Evolutionary conservation across 2,797 vertebrate genomes (phyloP), one percentile per base, ranked within the genome.

Genomic region (Xenops minutus): DNA sequence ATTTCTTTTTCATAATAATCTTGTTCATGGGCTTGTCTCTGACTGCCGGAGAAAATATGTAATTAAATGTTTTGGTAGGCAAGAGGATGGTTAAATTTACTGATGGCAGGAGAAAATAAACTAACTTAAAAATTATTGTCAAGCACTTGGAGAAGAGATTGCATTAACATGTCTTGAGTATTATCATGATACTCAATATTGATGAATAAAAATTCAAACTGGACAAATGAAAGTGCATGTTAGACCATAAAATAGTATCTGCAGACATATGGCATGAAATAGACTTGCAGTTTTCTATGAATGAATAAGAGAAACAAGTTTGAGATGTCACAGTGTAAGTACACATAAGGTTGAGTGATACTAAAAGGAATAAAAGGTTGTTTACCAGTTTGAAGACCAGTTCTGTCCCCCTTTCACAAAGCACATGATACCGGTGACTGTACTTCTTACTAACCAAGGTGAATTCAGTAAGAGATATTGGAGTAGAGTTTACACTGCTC

Each of bases 391-490:
- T 67, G 72, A 59, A 32, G 73, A 48, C 21, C 12, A 75, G 24
- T 46, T 64, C 37, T 84, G 62, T 68, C 48, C 48, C 29, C 63
- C 18, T 48, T 3, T 92, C 41, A 83, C 26, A 51, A 54, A 74
- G 7, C 3, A 0, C 0, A 0, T 52, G n/a, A 23, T 75, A 58
- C 44, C 4, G 0, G n/a, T 68, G 30, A 51, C 30, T 58, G 61
- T 1, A 1, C 59, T 80, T 32, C 30, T 44, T 23, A 23, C 21
- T 32, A 24, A 24, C 4, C 12, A 80, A 63, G 63, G 58, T 55
- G 23, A 71, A 56, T 49, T 89, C 54, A 55, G 20, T 52, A 49
- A 74, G 29, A 3, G 13, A 23, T 69, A 37, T 4, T 52, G 36
- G 29, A 55, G 7, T 32, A 34, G 51, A 76, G 39, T 68, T 95